Evolutionary conservation across 2,888 invertebrate species (phyloP).

Genomic region (Leucoptera coffeella): DNA sequence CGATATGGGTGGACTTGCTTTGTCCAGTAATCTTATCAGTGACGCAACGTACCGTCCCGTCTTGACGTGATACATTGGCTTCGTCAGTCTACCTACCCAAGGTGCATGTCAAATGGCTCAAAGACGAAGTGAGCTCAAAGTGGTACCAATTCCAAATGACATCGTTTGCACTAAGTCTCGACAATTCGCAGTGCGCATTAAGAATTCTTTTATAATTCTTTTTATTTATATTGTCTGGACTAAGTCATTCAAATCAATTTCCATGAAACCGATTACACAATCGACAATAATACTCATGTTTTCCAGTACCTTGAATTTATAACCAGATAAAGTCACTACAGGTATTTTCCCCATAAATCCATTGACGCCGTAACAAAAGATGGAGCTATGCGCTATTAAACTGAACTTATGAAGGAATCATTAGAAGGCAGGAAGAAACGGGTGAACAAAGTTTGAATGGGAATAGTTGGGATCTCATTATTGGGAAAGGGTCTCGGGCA

Average conservation of each 20-base stretch:
- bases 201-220: too few species aligned
- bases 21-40: slow-evolving; percentile 51
- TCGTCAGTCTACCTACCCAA: neutral
- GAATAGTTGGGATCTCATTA: slow-evolving; percentile 4
- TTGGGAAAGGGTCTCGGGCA: neutral
- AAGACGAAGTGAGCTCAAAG: neutral
- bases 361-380: too few species aligned
- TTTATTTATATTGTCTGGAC: slow-evolving; percentile 1
- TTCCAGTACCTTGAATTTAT: too few species aligned
- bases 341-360: too few species aligned
- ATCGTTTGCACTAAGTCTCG: neutral
- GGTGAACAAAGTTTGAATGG: too few species aligned
- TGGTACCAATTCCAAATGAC: neutral
- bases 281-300: too few species aligned
- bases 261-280: neutral
- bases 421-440: too few species aligned
- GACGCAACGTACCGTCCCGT: slow-evolving; percentile 25
- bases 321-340: too few species aligned
- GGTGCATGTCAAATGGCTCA: neutral
- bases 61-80: slow-evolving; percentile 45
- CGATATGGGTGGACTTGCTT: slow-evolving; percentile 52
- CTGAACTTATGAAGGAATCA: too few species aligned
- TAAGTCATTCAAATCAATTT: slow-evolving; percentile 1
- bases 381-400: too few species aligned
- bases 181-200: neutral